Conservation (phyloP, 1,140 invertebrate species). For the Trichoplusia ni region DNA sequence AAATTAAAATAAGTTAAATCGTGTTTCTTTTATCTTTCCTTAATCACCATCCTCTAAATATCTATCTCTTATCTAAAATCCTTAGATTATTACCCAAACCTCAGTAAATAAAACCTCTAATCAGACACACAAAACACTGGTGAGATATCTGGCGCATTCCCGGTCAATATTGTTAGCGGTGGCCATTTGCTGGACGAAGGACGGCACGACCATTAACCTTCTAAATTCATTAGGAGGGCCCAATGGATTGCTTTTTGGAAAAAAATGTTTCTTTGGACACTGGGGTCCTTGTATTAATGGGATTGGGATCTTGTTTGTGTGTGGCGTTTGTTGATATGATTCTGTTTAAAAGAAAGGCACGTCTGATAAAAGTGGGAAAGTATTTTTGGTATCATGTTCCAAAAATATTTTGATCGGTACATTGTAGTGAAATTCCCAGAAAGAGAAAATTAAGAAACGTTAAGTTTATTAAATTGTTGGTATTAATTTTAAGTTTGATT, state of each 20-base stretch:
- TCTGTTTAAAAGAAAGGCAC: too few relatives aligned
- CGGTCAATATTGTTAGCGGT: slow-evolving; percentile 19
- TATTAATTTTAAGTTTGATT: too few relatives aligned
- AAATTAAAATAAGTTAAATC: too few relatives aligned
- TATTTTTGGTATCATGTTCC: neutral
- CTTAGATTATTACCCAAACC: too few relatives aligned
- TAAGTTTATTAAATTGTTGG: too few relatives aligned
- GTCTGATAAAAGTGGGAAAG: neutral
- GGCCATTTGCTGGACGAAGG: slow-evolving; percentile 20
- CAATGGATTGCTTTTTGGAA: slow-evolving; percentile 47
- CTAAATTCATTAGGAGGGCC: slow-evolving; percentile 43
- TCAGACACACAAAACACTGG: slow-evolving; percentile 15
- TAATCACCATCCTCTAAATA: too few relatives aligned
- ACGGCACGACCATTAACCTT: slow-evolving; percentile 38
- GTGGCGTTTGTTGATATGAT: too few relatives aligned
- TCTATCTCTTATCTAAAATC: too few relatives aligned
- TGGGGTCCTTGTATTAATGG: neutral
- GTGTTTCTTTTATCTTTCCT: too few relatives aligned
- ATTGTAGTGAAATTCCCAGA: too few relatives aligned
- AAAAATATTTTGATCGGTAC: too few relatives aligned
- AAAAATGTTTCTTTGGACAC: slow-evolving; percentile 41
- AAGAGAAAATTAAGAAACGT: too few relatives aligned
- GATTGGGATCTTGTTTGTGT: neutral
- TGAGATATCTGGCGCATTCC: neutral
- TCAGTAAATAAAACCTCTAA: neutral